Evolutionary conservation across 2,113 vertebrate species (phyloP).

Genomic region (Isurus oxyrinchus): DNA sequence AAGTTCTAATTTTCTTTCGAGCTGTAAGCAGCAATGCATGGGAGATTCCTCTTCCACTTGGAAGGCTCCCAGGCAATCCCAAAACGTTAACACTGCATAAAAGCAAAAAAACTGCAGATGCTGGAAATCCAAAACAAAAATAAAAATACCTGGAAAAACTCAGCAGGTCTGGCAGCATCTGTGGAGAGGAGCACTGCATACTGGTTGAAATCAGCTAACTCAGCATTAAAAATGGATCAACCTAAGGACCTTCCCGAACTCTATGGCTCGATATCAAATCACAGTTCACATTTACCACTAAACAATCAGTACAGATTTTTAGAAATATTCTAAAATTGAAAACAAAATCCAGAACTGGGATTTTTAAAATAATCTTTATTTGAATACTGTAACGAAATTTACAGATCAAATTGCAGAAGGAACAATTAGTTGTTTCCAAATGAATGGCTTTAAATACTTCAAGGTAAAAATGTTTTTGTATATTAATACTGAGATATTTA

Average conservation of each 20-base stretch:
- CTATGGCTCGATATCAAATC: no score
- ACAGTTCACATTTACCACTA: neutral
- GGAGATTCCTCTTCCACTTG: neutral
- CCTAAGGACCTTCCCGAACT: neutral
- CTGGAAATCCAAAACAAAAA: no score
- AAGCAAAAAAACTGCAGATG: no score
- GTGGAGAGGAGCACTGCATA: no score
- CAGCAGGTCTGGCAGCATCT: no score
- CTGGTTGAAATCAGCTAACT: neutral
- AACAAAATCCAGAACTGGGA: neutral
- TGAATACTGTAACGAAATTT: neutral
- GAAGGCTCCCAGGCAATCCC: neutral
- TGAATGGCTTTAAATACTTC: conserved; percentile 26
- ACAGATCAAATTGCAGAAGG: neutral
- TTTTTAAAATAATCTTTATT: conserved; percentile 6
- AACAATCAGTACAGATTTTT: neutral
- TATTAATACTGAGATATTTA: conserved; percentile 26
- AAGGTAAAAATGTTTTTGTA: neutral
- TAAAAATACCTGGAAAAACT: no score
- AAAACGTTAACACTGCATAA: neutral
- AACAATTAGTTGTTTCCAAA: neutral
- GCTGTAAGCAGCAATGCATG: neutral
- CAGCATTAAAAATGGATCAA: neutral
- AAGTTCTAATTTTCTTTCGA: neutral
- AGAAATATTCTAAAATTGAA: neutral